phyloP scores from a whole-genome alignment of 2,888 invertebrate genomes.

The Drosophila seclusa region DNA sequence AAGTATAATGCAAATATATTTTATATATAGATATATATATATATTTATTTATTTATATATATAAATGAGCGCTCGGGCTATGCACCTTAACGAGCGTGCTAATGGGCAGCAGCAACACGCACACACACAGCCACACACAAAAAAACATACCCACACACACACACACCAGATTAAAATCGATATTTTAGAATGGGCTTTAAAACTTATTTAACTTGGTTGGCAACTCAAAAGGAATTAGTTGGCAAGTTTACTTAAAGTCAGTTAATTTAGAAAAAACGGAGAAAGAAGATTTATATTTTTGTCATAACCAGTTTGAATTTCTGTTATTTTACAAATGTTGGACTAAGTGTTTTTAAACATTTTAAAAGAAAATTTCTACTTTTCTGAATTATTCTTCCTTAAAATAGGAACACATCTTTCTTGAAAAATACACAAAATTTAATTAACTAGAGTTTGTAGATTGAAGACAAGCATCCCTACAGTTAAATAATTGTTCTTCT shows the following conservation, averaged over 20 bases:
- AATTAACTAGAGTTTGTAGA: neutral
- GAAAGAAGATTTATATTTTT: neutral
- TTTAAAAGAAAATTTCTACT: neutral
- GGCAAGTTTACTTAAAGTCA: constrained; percentile 17
- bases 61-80: constrained; percentile 17
- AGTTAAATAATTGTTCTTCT: neutral
- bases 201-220: constrained; percentile 44
- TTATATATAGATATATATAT: neutral
- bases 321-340: neutral
- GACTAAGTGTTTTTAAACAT: neutral
- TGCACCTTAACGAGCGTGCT: constrained; percentile 50
- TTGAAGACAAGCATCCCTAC: neutral
- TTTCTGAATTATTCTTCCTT: neutral
- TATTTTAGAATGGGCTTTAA: constrained; percentile 55
- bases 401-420: neutral
- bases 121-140: neutral
- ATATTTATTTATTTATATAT: constrained; percentile 25
- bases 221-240: constrained; percentile 23
- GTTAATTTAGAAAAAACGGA: neutral
- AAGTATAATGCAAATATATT: constrained; percentile 13
- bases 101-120: constrained; percentile 46
- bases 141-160: neutral
- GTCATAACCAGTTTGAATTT: too few species aligned
- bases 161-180: constrained; percentile 61
- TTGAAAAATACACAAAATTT: neutral